Percentiles rank a stretch among this genome's conserved stretches.
These are phyloP conservation scores for Perizoma affinitatum DNA, from an alignment of 2,888 invertebrate genomes.

Conservation along the genomic window DNA sequence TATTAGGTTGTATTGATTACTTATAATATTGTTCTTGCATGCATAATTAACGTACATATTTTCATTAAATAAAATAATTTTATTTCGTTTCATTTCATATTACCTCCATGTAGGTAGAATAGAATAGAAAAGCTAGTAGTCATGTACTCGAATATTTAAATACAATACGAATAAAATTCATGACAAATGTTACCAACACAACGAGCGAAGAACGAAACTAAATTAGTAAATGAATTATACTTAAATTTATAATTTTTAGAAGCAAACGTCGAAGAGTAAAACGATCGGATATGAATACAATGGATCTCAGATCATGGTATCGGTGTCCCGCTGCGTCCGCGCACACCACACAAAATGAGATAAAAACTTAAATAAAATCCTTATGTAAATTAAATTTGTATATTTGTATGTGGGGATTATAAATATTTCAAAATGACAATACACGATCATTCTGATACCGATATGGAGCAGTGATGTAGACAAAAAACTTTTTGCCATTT, in stretches of 20 bases:
- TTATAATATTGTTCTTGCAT: too few relatives aligned
- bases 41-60: too few relatives aligned
- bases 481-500: conserved; percentile 32
- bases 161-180: conserved; percentile 28
- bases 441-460: conserved; percentile 40
- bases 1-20: too few relatives aligned
- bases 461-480: conserved; percentile 24
- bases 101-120: background rate
- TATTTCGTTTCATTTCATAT: too few relatives aligned
- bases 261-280: conserved; percentile 73
- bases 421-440: conserved; percentile 57
- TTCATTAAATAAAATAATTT: too few relatives aligned
- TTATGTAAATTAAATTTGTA: conserved; percentile 79
- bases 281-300: conserved; percentile 74
- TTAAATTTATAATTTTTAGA: conserved; percentile 76
- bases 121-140: conserved; percentile 4
- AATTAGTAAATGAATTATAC: conserved; percentile 50
- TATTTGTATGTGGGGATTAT: conserved; percentile 53
- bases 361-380: conserved; percentile 74
- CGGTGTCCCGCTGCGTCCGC: conserved; percentile 69
- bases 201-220: conserved; percentile 32
- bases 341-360: conserved; percentile 68
- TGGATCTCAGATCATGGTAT: conserved; percentile 61
- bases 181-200: conserved; percentile 35
- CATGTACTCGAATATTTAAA: conserved; percentile 13